Percentiles rank a stretch among this genome's conserved stretches.
Evolutionary conservation across 35 echinoderm and acorn worm species (phyloP).

Genomic region (Ophiothrix spiculata): DNA sequence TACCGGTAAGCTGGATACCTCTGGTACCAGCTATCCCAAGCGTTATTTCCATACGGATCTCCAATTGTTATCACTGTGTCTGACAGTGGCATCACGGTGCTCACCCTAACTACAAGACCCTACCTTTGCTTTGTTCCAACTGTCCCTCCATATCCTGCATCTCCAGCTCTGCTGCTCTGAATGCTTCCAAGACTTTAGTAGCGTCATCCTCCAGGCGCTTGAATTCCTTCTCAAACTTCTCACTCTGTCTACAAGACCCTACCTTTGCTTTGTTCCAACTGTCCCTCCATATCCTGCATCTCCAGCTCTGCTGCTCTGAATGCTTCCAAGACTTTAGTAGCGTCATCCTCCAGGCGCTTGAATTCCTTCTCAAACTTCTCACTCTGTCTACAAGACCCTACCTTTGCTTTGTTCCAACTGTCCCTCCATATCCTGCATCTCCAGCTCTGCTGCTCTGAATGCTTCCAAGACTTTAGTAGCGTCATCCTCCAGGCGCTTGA

Average conservation of each 20-base stretch:
- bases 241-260: too few relatives aligned
- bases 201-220: slow-evolving; percentile 86
- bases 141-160: slow-evolving; percentile 78
- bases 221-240: slow-evolving; percentile 83
- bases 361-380: slow-evolving; percentile 85
- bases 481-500: slow-evolving; percentile 82
- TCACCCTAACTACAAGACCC: slow-evolving; percentile 34
- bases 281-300: slow-evolving; percentile 78
- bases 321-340: slow-evolving; percentile 72
- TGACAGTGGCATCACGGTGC: background rate
- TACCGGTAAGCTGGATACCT: too few relatives aligned
- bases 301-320: slow-evolving; percentile 72
- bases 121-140: slow-evolving; percentile 92
- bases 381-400: too few relatives aligned
- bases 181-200: slow-evolving; percentile 74
- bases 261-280: slow-evolving; percentile 90
- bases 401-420: slow-evolving; percentile 85
- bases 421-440: slow-evolving; percentile 82
- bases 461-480: slow-evolving; percentile 79
- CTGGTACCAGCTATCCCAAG: too few relatives aligned
- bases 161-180: slow-evolving; percentile 66
- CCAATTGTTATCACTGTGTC: too few relatives aligned
- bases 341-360: slow-evolving; percentile 81
- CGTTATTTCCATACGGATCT: too few relatives aligned
- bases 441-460: slow-evolving; percentile 67